A percentile compares a stretch with the other conserved stretches of the same genome.
phyloP scores from a whole-genome alignment of 2,113 vertebrate genomes.

The Vireo altiloquus region DNA sequence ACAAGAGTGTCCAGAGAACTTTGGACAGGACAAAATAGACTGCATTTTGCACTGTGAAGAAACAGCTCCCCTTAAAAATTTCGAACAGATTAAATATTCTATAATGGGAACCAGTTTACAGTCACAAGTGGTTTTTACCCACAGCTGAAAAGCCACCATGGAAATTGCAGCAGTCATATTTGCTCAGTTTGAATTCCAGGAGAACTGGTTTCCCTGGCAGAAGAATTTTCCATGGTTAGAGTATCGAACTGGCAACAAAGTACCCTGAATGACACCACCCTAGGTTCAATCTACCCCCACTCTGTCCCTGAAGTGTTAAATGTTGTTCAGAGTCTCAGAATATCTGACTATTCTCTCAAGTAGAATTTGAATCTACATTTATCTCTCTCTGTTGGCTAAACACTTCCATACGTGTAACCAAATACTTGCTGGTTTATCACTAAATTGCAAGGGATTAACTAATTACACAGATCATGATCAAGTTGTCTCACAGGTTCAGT shows the following conservation, averaged over 20 bases:
- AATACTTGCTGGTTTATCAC: not conserved
- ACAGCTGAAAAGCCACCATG: not conserved
- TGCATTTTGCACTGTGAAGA: not conserved
- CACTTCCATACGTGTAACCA: not conserved
- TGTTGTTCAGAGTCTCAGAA: not conserved
- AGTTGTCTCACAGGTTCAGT: not conserved
- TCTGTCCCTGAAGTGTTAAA: not conserved
- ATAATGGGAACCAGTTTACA: not conserved
- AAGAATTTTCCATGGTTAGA: not conserved
- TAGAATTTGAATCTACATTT: not conserved
- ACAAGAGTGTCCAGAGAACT: not conserved
- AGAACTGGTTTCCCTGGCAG: not conserved
- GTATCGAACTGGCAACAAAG: not conserved
- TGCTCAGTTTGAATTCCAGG: not conserved
- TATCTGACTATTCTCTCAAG: not conserved
- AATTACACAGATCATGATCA: not conserved
- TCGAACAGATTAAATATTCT: not conserved
- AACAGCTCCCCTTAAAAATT: not conserved
- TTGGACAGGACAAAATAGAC: not conserved
- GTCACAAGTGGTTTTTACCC: not conserved
- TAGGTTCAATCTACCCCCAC: rapidly evolving
- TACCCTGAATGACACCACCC: not conserved
- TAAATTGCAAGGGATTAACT: not conserved
- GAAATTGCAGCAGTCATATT: not conserved
- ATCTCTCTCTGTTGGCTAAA: not conserved